Percentiles rank a stretch among this genome's conserved stretches.
phyloP scores from a whole-genome alignment of 2,113 vertebrate species.

The Apus apus region DNA sequence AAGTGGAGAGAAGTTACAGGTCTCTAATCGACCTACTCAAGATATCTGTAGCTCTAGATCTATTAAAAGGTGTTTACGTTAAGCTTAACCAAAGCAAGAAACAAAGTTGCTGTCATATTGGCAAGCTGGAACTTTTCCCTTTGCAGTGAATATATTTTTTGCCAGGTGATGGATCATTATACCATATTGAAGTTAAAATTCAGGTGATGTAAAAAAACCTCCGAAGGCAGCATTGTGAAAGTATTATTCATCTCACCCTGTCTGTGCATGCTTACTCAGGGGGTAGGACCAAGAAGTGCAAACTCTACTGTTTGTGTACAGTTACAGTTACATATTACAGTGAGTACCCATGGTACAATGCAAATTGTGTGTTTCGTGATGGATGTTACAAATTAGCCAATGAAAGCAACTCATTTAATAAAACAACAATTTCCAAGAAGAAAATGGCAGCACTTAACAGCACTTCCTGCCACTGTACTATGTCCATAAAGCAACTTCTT shows the following conservation, averaged over 20 bases:
- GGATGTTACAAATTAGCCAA: background rate
- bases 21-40: background rate
- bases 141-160: background rate
- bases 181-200: background rate
- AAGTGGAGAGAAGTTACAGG: background rate
- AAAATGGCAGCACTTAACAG: background rate
- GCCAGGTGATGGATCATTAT: background rate
- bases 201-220: background rate
- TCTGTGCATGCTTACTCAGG: background rate
- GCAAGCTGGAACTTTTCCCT: background rate
- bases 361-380: background rate
- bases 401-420: background rate
- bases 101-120: background rate
- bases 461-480: background rate
- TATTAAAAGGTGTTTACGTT: background rate
- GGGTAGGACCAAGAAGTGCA: background rate
- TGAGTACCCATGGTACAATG: accelerated
- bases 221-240: background rate
- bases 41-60: background rate
- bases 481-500: background rate
- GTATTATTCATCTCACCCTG: background rate
- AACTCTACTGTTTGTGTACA: background rate
- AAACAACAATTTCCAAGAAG: background rate
- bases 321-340: background rate
- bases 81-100: background rate